A percentile compares a stretch with the other conserved stretches of the same genome.
These are phyloP conservation scores for Cepaea nemoralis DNA, from an alignment of 1,140 invertebrate species.

Conservation along the genomic window DNA sequence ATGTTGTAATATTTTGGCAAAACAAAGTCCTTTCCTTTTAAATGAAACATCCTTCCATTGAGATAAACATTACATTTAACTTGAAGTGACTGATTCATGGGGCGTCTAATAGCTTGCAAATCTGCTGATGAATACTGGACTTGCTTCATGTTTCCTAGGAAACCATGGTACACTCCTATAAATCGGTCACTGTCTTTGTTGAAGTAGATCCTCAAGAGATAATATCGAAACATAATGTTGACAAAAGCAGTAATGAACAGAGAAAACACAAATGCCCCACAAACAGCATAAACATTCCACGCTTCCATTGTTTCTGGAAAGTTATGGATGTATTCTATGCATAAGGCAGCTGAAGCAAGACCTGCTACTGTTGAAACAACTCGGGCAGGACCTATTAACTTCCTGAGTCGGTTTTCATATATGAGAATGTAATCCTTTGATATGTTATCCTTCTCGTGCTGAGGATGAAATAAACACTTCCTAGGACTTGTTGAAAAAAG, in stretches of 20 bases:
- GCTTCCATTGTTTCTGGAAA: neutral
- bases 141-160: constrained; percentile 1
- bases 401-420: constrained; percentile 13
- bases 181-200: constrained; percentile 7
- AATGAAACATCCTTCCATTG: neutral
- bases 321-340: neutral
- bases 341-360: neutral
- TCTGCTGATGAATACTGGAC: neutral
- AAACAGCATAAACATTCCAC: neutral
- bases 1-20: constrained; percentile 28
- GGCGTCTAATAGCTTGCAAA: neutral
- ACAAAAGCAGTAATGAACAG: neutral
- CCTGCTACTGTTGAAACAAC: neutral
- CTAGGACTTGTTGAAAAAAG: neutral
- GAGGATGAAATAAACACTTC: neutral
- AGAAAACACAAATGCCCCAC: neutral
- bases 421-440: neutral
- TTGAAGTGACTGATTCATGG: neutral
- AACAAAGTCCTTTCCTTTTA: constrained; percentile 14
- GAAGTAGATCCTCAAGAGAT: constrained; percentile 13
- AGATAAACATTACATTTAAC: neutral
- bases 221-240: neutral
- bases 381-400: neutral
- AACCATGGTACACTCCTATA: constrained; percentile 4
- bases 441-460: neutral